Conservation (phyloP, 1,140 invertebrate species). For the Helicoverpa zea region DNA sequence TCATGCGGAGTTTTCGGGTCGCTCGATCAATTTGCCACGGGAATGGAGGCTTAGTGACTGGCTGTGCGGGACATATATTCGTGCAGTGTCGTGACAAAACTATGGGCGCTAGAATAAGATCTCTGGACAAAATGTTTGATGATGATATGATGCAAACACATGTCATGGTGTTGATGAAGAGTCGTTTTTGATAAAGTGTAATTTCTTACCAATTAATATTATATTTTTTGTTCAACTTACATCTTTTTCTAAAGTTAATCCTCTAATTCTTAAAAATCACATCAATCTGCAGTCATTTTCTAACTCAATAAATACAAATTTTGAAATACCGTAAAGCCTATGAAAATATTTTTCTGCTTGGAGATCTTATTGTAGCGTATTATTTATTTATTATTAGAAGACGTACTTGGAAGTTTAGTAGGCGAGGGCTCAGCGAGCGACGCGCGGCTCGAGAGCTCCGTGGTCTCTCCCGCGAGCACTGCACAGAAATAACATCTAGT, state of each 20-base stretch:
- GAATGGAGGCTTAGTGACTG: constrained; percentile 48
- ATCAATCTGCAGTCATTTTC: background rate
- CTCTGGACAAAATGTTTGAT: constrained; percentile 51
- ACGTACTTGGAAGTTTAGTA: constrained; percentile 89
- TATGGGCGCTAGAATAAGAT: constrained; percentile 67
- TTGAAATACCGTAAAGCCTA: background rate
- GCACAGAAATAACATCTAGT: constrained; percentile 81
- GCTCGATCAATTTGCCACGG: background rate
- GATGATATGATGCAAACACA: background rate
- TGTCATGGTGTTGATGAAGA: background rate
- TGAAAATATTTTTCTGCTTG: constrained; percentile 31
- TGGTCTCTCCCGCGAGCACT: constrained; percentile 82
- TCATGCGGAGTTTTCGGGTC: constrained; percentile 34
- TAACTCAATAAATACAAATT: background rate
- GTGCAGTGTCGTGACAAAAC: constrained; percentile 54
- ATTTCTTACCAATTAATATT: background rate
- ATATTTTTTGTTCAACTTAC: background rate
- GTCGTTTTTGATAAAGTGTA: background rate
- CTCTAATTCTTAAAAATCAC: no score
- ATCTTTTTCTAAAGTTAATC: background rate
- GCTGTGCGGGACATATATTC: constrained; percentile 41
- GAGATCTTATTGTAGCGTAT: constrained; percentile 75
- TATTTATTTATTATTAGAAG: constrained; percentile 54
- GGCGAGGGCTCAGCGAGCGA: constrained; percentile 85
- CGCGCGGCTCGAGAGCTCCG: constrained; percentile 86